Evolutionary conservation across 2,888 invertebrate species (phyloP).

Genomic region (Lasioglossum lativentre): DNA sequence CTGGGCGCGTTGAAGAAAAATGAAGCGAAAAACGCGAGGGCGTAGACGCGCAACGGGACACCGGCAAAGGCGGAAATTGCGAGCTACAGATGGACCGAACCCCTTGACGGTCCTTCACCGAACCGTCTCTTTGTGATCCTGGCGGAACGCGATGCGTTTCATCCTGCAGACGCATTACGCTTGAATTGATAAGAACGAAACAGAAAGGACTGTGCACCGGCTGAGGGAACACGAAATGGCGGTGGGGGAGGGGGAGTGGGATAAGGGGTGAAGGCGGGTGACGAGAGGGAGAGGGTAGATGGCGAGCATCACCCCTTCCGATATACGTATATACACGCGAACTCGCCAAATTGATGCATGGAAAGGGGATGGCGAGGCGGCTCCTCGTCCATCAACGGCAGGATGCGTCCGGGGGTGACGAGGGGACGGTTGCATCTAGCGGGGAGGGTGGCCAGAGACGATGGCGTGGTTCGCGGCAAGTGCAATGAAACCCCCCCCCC

Average conservation of each 20-base stretch:
- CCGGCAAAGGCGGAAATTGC: slow-evolving; percentile 62
- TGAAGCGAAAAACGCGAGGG: slow-evolving; percentile 28
- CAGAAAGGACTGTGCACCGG: slow-evolving; percentile 39
- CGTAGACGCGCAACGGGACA: background rate
- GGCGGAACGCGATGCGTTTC: slow-evolving; percentile 60
- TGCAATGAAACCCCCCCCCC: slow-evolving; percentile 46
- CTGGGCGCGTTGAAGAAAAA: slow-evolving; percentile 49
- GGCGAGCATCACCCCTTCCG: slow-evolving; percentile 58
- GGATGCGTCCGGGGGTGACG: slow-evolving; percentile 10
- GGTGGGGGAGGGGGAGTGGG: background rate
- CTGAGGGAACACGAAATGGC: slow-evolving; percentile 45
- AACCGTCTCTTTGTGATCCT: slow-evolving; percentile 64
- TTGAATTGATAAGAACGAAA: slow-evolving; percentile 69
- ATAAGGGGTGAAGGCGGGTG: background rate
- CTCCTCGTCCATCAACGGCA: slow-evolving; percentile 73
- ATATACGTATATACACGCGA: slow-evolving; percentile 52
- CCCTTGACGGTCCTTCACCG: slow-evolving; percentile 59
- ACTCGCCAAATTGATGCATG: slow-evolving; percentile 72
- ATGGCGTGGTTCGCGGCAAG: slow-evolving; percentile 43
- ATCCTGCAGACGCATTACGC: slow-evolving; percentile 70
- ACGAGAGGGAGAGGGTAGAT: background rate
- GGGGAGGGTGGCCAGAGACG: slow-evolving; percentile 42
- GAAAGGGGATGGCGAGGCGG: slow-evolving; percentile 60
- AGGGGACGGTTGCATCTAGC: slow-evolving; percentile 41
- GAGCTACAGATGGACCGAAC: slow-evolving; percentile 61